Percentiles rank a stretch among this genome's conserved stretches.
These are phyloP conservation scores for Drosophila stalkeri DNA, from an alignment of 2,888 invertebrate genomes.

Conservation along the genomic window DNA sequence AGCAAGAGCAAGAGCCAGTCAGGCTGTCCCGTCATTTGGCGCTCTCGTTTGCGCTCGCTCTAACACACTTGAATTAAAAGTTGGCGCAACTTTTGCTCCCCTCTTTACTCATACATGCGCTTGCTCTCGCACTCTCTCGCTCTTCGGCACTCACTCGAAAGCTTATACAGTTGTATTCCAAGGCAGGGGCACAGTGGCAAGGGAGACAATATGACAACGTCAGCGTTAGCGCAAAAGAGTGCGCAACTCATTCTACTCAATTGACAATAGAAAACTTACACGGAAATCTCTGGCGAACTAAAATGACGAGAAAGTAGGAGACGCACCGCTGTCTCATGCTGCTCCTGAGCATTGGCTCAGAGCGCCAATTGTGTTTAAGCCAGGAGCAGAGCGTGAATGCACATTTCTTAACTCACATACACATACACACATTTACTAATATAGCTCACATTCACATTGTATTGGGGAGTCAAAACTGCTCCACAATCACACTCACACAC, in stretches of 20 bases:
- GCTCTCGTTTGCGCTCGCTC: conserved; percentile 76
- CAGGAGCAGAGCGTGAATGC: conserved; percentile 56
- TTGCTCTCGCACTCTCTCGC: conserved; percentile 50
- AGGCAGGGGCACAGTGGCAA: conserved; percentile 13
- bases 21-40: conserved; percentile 61
- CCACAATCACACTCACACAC: conserved; percentile 26
- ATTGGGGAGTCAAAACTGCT: conserved; percentile 46
- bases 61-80: conserved; percentile 66
- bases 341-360: conserved; percentile 33
- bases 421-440: conserved; percentile 12
- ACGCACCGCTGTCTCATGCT: conserved; percentile 25
- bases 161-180: conserved; percentile 53
- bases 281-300: conserved; percentile 78
- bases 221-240: conserved; percentile 57
- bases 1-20: conserved; percentile 56
- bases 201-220: conserved; percentile 42
- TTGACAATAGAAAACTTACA: conserved; percentile 79
- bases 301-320: conserved; percentile 55
- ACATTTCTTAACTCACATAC: conserved; percentile 51
- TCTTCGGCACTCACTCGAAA: conserved; percentile 44
- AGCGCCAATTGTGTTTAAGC: conserved; percentile 29
- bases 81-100: conserved; percentile 64
- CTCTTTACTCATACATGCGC: conserved; percentile 15
- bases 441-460: conserved; percentile 43
- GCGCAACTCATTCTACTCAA: conserved; percentile 82